Conservation (phyloP, 2,888 invertebrate species). For the Tortricodes alternella region DNA sequence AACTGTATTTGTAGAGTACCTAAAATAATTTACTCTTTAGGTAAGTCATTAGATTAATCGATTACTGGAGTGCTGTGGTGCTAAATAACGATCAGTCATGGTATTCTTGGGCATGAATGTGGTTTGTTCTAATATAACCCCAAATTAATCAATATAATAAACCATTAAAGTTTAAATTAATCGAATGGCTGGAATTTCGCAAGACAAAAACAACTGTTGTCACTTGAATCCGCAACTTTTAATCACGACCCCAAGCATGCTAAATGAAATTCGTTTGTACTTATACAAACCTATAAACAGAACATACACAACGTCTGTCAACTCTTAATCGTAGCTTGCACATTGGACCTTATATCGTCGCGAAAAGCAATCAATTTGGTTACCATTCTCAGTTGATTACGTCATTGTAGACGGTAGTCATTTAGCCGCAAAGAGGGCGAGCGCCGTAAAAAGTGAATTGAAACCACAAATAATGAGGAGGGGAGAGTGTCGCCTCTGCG, state of each 20-base stretch:
- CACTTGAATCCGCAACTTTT: conserved; percentile 32
- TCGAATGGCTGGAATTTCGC: too few species aligned
- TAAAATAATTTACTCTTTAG: too few species aligned
- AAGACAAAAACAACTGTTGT: background rate
- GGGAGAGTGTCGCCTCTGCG: conserved; percentile 67
- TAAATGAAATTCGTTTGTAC: conserved; percentile 33
- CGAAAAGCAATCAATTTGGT: conserved; percentile 33
- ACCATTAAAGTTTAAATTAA: too few species aligned
- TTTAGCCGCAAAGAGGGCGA: conserved; percentile 69
- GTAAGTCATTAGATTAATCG: too few species aligned
- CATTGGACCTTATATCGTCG: conserved; percentile 26
- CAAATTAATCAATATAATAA: too few species aligned
- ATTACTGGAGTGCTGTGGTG: too few species aligned
- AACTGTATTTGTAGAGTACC: too few species aligned
- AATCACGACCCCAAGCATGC: conserved; percentile 42
- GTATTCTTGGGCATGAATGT: too few species aligned
- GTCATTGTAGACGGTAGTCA: conserved; percentile 54
- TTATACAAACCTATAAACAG: background rate
- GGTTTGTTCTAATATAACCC: too few species aligned
- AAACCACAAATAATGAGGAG: conserved; percentile 79
- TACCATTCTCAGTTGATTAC: conserved; percentile 45
- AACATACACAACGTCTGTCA: conserved; percentile 15
- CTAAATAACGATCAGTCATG: too few species aligned
- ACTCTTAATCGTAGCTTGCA: conserved; percentile 9
- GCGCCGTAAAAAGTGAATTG: conserved; percentile 77